These are phyloP conservation scores for Pelecanoides urinatrix DNA, from an alignment of 2,113 vertebrate species.

Conservation along the genomic window DNA sequence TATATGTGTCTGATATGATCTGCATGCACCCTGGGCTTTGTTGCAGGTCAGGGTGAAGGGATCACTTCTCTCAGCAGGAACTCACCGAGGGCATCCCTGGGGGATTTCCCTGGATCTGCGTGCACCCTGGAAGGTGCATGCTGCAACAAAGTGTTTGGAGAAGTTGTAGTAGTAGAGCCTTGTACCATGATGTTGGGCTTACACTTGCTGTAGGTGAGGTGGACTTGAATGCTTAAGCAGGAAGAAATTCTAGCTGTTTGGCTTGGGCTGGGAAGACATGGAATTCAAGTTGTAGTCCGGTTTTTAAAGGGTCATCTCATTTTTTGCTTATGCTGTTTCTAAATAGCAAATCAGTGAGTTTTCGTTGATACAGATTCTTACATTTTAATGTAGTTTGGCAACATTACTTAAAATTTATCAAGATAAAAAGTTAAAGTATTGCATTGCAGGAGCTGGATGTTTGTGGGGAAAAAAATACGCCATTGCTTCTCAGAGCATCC, in stretches of 20 bases:
- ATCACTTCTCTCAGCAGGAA: neutral
- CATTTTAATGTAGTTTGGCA: neutral
- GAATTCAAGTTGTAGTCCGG: neutral
- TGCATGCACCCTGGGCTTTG: neutral
- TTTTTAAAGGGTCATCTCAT: neutral
- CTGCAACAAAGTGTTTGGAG: neutral
- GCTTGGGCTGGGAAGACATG: neutral
- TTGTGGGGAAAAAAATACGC: accelerated
- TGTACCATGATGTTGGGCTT: neutral
- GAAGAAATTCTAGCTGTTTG: neutral
- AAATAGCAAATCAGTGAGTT: neutral
- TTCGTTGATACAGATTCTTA: neutral
- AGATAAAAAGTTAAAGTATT: neutral
- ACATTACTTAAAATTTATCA: neutral
- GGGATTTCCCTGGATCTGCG: neutral
- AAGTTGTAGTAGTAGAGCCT: neutral
- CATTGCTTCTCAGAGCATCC: neutral
- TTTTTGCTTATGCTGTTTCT: neutral
- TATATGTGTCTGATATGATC: neutral
- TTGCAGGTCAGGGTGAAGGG: neutral
- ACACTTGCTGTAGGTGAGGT: neutral
- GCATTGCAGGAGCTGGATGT: neutral
- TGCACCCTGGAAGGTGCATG: neutral
- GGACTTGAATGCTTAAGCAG: neutral
- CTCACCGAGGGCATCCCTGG: neutral